A percentile compares a stretch with the other conserved stretches of the same genome.
Evolutionary conservation across 2,888 invertebrate species (phyloP).

Genomic region (Ligdia adustata): DNA sequence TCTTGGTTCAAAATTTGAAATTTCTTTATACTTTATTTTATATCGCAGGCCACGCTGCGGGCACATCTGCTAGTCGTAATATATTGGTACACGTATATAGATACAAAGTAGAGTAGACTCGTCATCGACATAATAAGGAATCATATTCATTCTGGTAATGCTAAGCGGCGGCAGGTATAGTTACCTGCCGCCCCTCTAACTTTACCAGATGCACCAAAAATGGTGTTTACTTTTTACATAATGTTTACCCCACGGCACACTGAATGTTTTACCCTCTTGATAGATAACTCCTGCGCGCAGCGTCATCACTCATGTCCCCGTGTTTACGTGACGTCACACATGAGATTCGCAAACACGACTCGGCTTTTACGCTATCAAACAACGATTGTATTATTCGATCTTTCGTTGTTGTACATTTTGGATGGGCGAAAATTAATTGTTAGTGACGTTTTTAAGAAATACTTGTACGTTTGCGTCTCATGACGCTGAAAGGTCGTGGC

Average conservation of each 20-base stretch:
- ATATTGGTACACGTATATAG: no score
- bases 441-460: no score
- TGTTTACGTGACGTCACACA: slow-evolving; percentile 20
- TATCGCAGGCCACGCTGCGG: no score
- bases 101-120: no score
- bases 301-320: slow-evolving; percentile 14
- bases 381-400: slow-evolving; percentile 8
- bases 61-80: no score
- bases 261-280: slow-evolving; percentile 4
- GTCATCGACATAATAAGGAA: no score
- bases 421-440: neutral
- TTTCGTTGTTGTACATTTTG: neutral
- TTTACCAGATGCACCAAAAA: neutral
- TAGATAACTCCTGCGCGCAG: slow-evolving; percentile 7
- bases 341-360: slow-evolving; percentile 16
- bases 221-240: neutral
- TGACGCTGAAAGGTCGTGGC: no score
- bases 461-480: no score
- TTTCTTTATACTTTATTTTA: no score
- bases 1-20: no score
- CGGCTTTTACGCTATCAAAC: slow-evolving; percentile 16
- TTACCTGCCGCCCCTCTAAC: neutral
- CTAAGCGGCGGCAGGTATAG: no score
- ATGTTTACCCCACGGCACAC: neutral
- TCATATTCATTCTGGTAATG: no score